A percentile compares a stretch with the other conserved stretches of the same genome.
Conservation (phyloP, 30 jellyfish, hydroid and myxozoan genomes). For the Rhopilema esculentum region DNA sequence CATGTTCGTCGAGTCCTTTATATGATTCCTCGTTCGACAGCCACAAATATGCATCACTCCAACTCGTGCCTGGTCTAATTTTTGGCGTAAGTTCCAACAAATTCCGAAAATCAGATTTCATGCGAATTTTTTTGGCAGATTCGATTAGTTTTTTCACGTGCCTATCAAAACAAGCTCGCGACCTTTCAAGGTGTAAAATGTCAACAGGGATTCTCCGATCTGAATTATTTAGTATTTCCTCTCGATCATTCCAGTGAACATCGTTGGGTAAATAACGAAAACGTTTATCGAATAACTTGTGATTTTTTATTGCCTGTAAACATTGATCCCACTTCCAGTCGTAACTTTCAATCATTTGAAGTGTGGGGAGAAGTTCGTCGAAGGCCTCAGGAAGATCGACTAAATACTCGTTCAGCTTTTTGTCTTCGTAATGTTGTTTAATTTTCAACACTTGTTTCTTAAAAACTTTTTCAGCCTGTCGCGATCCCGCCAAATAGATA, state of each 20-base stretch:
- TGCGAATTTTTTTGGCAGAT: constrained; percentile 87
- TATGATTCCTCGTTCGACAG: constrained; percentile 88
- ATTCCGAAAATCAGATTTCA: constrained; percentile 93
- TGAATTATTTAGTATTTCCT: constrained; percentile 67
- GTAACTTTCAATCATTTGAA: constrained; percentile 84
- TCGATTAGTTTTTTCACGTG: constrained; percentile 93
- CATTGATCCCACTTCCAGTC: constrained; percentile 99
- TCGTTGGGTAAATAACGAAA: constrained; percentile 82
- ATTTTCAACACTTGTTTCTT: constrained; percentile 90
- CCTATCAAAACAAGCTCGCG: constrained; percentile 98
- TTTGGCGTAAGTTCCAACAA: constrained; percentile 82
- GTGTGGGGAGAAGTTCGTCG: constrained; percentile 93
- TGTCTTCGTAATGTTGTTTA: constrained; percentile 90
- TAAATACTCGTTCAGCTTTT: constrained; percentile 82
- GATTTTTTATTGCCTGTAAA: constrained; percentile 90
- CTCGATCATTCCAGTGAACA: constrained; percentile 91
- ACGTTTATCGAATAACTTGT: constrained; percentile 84
- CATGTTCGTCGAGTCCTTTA: constrained; percentile 87
- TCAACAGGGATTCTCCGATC: constrained; percentile 91
- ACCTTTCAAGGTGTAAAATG: constrained; percentile 88
- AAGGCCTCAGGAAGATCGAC: constrained; percentile 94
- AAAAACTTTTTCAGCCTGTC: constrained; percentile 82
- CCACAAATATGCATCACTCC: constrained; percentile 96
- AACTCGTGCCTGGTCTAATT: constrained; percentile 98
- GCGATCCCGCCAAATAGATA: constrained; percentile 76